phyloP scores from a whole-genome alignment of 2,888 invertebrate species.

The Matsumyia berberina region DNA sequence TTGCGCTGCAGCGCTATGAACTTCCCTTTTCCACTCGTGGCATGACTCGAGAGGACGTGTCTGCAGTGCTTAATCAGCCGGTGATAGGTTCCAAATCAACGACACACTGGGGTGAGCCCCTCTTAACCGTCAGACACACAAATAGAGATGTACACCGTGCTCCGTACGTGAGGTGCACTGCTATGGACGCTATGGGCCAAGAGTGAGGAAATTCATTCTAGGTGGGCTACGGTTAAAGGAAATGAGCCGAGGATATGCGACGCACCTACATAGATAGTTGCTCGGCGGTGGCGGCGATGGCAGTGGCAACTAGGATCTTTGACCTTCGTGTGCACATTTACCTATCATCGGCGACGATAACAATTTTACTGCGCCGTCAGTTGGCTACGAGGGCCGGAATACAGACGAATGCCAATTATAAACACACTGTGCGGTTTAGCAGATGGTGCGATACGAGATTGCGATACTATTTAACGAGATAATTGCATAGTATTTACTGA shows the following conservation, averaged over 20 bases:
- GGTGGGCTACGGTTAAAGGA: constrained; percentile 65
- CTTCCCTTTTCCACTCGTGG: constrained; percentile 40
- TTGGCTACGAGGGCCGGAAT: constrained; percentile 14
- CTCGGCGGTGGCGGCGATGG: constrained; percentile 9
- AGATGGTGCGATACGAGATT: constrained; percentile 32
- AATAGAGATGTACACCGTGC: constrained; percentile 55
- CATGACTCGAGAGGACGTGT: constrained; percentile 68
- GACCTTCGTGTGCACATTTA: constrained; percentile 68
- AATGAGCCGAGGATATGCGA: constrained; percentile 58
- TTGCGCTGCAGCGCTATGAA: constrained; percentile 1
- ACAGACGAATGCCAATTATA: constrained; percentile 62
- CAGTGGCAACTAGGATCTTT: constrained; percentile 69
- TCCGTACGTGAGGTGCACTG: constrained; percentile 42
- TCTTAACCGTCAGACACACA: constrained; percentile 31
- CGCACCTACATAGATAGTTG: constrained; percentile 38
- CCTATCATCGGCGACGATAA: constrained; percentile 52
- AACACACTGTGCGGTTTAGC: constrained; percentile 37
- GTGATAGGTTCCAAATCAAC: constrained; percentile 72
- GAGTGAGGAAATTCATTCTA: constrained; percentile 31
- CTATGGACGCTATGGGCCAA: background rate
- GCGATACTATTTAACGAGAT: constrained; percentile 64
- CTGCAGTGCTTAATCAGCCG: constrained; percentile 72
- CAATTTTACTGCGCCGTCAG: constrained; percentile 57
- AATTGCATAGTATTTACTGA: constrained; percentile 65
- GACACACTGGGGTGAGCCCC: constrained; percentile 21